Base-by-base conservation (phyloP, 2,888 invertebrate genomes). In the Eurytoma adleriae region DNA sequence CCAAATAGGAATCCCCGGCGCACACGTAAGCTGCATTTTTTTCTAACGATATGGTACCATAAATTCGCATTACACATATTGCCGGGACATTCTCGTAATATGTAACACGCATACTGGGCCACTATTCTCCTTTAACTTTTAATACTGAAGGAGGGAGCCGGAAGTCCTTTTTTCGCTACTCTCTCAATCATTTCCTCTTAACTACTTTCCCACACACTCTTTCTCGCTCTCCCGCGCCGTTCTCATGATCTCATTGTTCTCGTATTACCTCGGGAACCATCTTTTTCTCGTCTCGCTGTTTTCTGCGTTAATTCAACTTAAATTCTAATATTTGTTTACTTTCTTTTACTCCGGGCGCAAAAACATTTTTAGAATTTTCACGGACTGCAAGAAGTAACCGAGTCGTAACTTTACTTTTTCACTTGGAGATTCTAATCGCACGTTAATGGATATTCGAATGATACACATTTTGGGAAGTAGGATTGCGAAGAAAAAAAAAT, bases 181-280 rank as follows among this genome's bases (percentile, higher is more conserved):
- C 24, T 74, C 80, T 81, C 74, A 74, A 81, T 81, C 80, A 78
- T 81, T 81, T 81, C 70, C 73, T 81, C 74, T 54, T 78, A 78
- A 78, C 69, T 50, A 59, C 54, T 62, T 57, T 30, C 50, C 18
- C 54, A 56, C 62, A 48, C 30, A 0, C 52, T n/a, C 64, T 5
- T 48, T 18, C 13, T 48, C 24, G 61, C 62, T 3, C 61, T 18
- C 56, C 16, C 62, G 12, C 68, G 40, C 52, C 12, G 27, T 4
- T 72, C 59, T 72, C 59, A 27, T 30, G 18, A 30, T 61, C 57
- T 40, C 62, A 76, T 80, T 80, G 61, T 77, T 27, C 59, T n/a
- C 50, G 62, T 50, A 69, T 77, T 71, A 62, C 76, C 62, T 40
- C 61, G 71, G 30, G 75, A 54, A 76, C 71, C 75, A 62, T 80